Conservation (phyloP, 1,140 invertebrate genomes). For the Lithobius niger region DNA sequence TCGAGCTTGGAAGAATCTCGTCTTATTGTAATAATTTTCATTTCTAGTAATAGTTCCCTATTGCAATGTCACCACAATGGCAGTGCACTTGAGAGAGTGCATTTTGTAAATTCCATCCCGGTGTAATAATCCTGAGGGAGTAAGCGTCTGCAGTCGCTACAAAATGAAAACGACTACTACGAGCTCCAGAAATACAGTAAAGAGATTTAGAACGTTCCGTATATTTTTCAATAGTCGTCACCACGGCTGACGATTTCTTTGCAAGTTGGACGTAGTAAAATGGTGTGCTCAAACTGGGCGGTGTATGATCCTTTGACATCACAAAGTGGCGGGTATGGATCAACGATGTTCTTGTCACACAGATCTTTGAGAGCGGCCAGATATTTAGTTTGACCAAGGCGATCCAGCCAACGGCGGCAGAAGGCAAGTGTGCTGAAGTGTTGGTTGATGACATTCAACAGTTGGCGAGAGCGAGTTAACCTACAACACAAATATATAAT, state of each 20-base stretch:
- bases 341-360: slow-evolving; percentile 88
- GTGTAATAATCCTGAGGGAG: too few relatives aligned
- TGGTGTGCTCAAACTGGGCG: slow-evolving; percentile 98
- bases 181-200: too few relatives aligned
- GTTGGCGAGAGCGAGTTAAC: slow-evolving; percentile 77
- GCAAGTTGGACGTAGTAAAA: slow-evolving; percentile 91
- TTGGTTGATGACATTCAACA: slow-evolving; percentile 92
- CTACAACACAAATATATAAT: slow-evolving; percentile 42
- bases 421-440: slow-evolving; percentile 97
- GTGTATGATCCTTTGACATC: slow-evolving; percentile 97
- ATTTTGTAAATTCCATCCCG: too few relatives aligned
- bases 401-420: slow-evolving; percentile 96
- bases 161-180: too few relatives aligned
- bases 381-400: slow-evolving; percentile 91
- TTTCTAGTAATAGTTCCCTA: too few relatives aligned
- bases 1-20: too few relatives aligned
- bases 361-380: slow-evolving; percentile 97
- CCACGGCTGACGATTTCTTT: slow-evolving; percentile 96
- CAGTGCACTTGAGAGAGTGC: too few relatives aligned
- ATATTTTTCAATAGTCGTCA: slow-evolving; percentile 91
- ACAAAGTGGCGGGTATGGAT: slow-evolving; percentile 95
- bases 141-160: too few relatives aligned
- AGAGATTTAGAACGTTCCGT: too few relatives aligned
- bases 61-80: too few relatives aligned
- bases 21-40: too few relatives aligned